phyloP scores from a whole-genome alignment of 2,113 vertebrate species.

The Cygnus atratus region DNA sequence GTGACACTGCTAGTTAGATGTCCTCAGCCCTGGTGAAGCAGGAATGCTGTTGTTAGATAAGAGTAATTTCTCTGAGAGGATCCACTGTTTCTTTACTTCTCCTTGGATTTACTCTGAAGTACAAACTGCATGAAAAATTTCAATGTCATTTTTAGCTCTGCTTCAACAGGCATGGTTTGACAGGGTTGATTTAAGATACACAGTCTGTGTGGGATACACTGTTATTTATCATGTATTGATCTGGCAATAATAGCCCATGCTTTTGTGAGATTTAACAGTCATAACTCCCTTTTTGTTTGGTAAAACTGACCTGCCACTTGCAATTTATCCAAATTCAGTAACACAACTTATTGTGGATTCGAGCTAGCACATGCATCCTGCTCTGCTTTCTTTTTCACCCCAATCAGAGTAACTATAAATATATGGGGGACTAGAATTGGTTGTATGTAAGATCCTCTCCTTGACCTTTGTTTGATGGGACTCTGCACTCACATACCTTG shows the following conservation, averaged over 20 bases:
- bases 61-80: not conserved
- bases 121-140: not conserved
- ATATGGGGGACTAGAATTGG: not conserved
- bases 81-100: not conserved
- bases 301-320: conserved; percentile 18
- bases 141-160: conserved; percentile 5
- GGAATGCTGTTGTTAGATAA: conserved; percentile 11
- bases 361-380: not conserved
- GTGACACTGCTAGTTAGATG: not conserved
- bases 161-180: not conserved
- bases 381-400: not conserved
- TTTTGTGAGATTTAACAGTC: not conserved
- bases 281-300: not conserved
- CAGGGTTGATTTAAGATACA: not conserved
- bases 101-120: not conserved
- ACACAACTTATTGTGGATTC: not conserved
- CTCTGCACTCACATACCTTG: not conserved
- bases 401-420: not conserved
- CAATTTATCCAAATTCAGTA: not conserved
- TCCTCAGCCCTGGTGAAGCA: not conserved
- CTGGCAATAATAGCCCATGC: not conserved
- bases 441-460: not conserved
- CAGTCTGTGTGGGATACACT: not conserved
- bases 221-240: conserved; percentile 35
- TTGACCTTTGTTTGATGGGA: not conserved